phyloP scores from a whole-genome alignment of 2,888 invertebrate genomes.

The Cerastis leucographa region DNA sequence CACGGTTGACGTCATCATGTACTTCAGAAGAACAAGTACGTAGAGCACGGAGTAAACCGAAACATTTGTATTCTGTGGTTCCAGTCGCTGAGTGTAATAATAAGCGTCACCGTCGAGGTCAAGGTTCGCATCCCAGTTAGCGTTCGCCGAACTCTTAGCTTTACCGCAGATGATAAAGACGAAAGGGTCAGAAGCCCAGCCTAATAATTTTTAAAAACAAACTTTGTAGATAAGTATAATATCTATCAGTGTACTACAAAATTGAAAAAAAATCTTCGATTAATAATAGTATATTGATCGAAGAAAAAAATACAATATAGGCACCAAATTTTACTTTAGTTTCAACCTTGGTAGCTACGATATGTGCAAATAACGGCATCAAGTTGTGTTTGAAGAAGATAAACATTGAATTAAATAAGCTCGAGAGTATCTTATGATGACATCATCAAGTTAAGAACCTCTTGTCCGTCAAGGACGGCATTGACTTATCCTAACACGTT shows the following conservation, averaged over 20 bases:
- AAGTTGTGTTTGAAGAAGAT: constrained; percentile 1
- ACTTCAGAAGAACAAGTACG: constrained; percentile 28
- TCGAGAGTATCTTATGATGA: constrained; percentile 31
- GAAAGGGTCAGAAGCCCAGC: constrained; percentile 19
- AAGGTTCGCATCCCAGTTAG: constrained; percentile 82
- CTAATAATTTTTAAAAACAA: not conserved
- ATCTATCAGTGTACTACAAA: no score
- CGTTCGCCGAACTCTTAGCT: constrained; percentile 64
- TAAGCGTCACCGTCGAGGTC: constrained; percentile 78
- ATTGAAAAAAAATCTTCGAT: no score
- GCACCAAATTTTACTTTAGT: not conserved
- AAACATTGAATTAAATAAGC: constrained; percentile 1
- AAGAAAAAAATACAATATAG: no score
- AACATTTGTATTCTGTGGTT: constrained; percentile 64
- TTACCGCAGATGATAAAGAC: constrained; percentile 54
- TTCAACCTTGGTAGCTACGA: not conserved
- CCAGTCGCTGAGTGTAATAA: constrained; percentile 70
- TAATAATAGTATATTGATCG: no score
- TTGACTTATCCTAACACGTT: not conserved
- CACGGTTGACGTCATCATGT: constrained; percentile 49
- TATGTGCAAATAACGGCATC: not conserved
- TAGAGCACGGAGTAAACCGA: constrained; percentile 24
- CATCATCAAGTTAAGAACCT: constrained; percentile 39
- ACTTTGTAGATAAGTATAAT: no score
- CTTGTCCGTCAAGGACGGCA: constrained; percentile 39